Base-by-base conservation (phyloP, 1,140 invertebrate species). In the Sitophilus oryzae region DNA sequence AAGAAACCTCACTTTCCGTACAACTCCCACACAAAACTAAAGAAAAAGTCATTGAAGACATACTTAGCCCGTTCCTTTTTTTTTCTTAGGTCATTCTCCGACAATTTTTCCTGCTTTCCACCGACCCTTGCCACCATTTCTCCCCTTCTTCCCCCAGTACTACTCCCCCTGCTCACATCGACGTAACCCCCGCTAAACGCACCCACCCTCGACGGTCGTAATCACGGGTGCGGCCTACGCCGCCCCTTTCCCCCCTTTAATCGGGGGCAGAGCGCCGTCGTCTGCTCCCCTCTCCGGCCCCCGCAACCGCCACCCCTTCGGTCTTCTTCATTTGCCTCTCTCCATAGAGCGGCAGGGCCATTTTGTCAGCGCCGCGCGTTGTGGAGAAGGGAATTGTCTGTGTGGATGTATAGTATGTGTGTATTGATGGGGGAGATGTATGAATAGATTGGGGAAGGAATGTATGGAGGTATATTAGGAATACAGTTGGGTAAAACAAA, bases 241-340 rank as follows among this genome's bases (percentile, higher is more conserved):
- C 52, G 21, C 34, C 45, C 46, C 53, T 56, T 49, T 48, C 57
- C 57, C 57, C 57, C 48, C 51, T 59, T 43, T 53, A 59, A 59
- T 59, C 57, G 51, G 57, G 57, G 56, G 34, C n/a, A n/a, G 57
- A 59, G 46, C 45, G 52, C 35, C 43, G 50, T 16, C 50, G 42
- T 35, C 22, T 20, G 35, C 19, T 18, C 46, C 46, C 51, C 52
- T 35, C 42, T 35, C 57, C 38, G 45, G 43, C 43, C 22, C 49
- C 38, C n/a, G 23, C 38, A 22, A 16, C 25, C 45, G 14, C 25
- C 56, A 18, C 52, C 43, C 41, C 21, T 14, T 35, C 25, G 11
- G 18, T 52, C n/a, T 42, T 10, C n/a, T 25, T 47, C 56, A 45
- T 51, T 52, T 58, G 43, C 57, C 37, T 52, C 52, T 30, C 18